These are phyloP conservation scores for Dreissena rostriformis DNA, from an alignment of 1,140 invertebrate species.

Conservation along the genomic window DNA sequence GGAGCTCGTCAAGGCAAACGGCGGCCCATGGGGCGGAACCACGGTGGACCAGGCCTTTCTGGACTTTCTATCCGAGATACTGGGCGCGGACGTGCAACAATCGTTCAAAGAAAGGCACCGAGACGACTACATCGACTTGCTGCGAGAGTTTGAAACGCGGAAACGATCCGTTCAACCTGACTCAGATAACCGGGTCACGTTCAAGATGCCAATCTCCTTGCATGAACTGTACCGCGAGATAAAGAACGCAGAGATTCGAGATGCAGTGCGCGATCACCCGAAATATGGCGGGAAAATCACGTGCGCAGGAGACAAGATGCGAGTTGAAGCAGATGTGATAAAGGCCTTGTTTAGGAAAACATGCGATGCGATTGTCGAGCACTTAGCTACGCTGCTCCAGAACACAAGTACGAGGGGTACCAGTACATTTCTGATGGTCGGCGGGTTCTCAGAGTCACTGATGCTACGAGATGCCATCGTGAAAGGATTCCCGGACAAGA, in stretches of 20 bases:
- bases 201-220: slow-evolving; percentile 28
- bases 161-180: slow-evolving; percentile 24
- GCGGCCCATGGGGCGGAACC: slow-evolving; percentile 57
- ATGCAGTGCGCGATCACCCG: background rate
- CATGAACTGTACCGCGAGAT: background rate
- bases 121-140: slow-evolving; percentile 39
- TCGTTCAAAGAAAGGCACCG: slow-evolving; percentile 34
- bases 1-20: slow-evolving; percentile 54
- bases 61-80: slow-evolving; percentile 20
- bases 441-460: slow-evolving; percentile 26
- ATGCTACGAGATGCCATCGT: slow-evolving; percentile 4
- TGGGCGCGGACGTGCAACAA: slow-evolving; percentile 16
- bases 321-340: background rate
- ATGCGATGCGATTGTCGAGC: background rate
- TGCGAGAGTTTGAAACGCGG: slow-evolving; percentile 50
- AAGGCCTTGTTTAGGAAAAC: slow-evolving; percentile 14
- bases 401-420: no score
- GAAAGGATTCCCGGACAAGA: background rate
- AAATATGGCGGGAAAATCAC: slow-evolving; percentile 1
- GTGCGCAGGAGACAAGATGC: slow-evolving; percentile 21
- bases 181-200: background rate
- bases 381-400: background rate
- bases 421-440: slow-evolving; percentile 7
- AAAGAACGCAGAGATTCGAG: background rate
- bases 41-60: slow-evolving; percentile 51